Percentiles rank a stretch among this genome's conserved stretches.
phyloP scores from a whole-genome alignment of 2,888 invertebrate genomes.

The Bhutanitis thaidina region DNA sequence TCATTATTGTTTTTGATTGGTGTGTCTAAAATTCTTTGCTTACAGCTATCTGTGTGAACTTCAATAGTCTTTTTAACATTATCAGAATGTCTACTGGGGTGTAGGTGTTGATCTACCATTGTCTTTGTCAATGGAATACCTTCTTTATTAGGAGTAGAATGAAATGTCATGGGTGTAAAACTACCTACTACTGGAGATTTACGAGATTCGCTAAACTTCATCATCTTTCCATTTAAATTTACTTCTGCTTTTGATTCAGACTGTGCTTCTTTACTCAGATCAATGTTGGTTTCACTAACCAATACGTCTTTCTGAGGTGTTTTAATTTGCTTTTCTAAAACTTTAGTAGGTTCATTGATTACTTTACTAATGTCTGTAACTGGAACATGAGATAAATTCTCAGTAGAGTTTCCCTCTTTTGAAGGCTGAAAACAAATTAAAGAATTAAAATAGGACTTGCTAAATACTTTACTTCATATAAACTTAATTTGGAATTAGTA shows the following conservation, averaged over 20 bases:
- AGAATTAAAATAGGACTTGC: background rate
- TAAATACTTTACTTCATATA: no score
- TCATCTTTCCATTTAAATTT: conserved; percentile 59
- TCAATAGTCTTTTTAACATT: conserved; percentile 71
- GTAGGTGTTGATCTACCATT: conserved; percentile 68
- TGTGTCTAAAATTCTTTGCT: conserved; percentile 42
- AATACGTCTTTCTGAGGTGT: conserved; percentile 37
- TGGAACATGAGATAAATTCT: conserved; percentile 50
- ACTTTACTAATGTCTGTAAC: conserved; percentile 52
- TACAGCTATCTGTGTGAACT: conserved; percentile 61
- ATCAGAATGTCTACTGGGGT: conserved; percentile 66
- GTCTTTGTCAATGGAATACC: conserved; percentile 68
- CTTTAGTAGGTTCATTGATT: conserved; percentile 45
- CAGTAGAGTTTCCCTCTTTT: conserved; percentile 45
- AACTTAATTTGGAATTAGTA: background rate
- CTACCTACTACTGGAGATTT: conserved; percentile 66
- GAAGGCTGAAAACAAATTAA: conserved; percentile 49
- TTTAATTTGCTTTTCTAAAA: conserved; percentile 40
- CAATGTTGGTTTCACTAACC: conserved; percentile 34
- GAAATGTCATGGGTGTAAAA: conserved; percentile 66
- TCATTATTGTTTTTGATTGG: conserved; percentile 28
- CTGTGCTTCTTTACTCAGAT: conserved; percentile 37
- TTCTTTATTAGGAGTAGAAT: conserved; percentile 72
- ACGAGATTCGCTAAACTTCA: conserved; percentile 62
- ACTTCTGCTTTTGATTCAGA: conserved; percentile 50